Evolutionary conservation across 2,113 vertebrate genomes (phyloP).

Genomic region (Hipposideros armiger): DNA sequence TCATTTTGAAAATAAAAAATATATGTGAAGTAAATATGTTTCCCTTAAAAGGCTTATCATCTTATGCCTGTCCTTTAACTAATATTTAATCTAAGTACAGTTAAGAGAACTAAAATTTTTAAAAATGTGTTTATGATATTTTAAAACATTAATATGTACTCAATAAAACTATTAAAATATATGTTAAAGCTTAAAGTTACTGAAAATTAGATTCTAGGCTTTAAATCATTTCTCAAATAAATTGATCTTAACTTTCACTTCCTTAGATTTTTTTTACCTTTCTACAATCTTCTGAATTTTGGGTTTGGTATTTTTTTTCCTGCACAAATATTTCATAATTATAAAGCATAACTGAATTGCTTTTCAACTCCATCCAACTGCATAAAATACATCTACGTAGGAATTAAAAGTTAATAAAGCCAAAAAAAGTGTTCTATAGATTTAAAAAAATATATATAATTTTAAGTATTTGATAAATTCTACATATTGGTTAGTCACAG

Average conservation of each 20-base stretch:
- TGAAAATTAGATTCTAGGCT: neutral
- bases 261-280: slow-evolving; percentile 28
- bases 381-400: neutral
- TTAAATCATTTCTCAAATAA: slow-evolving; percentile 53
- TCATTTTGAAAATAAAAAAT: neutral
- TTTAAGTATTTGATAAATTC: neutral
- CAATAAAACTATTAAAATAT: slow-evolving; percentile 37
- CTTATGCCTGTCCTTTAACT: neutral
- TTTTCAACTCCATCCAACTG: slow-evolving; percentile 5
- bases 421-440: neutral
- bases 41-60: neutral
- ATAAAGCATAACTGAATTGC: slow-evolving; percentile 23
- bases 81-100: slow-evolving; percentile 42
- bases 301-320: slow-evolving; percentile 38
- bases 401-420: slow-evolving; percentile 50
- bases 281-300: slow-evolving; percentile 42
- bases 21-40: slow-evolving; percentile 7
- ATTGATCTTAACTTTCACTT: slow-evolving; percentile 2
- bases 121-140: neutral
- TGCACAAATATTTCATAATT: slow-evolving; percentile 54
- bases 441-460: neutral
- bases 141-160: slow-evolving; percentile 35
- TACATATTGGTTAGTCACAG: neutral
- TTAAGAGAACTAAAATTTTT: neutral
- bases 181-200: neutral